Percentiles rank a stretch among this genome's conserved stretches.
phyloP scores from a whole-genome alignment of 2,797 vertebrate genomes.

The Girardinus metallicus region DNA sequence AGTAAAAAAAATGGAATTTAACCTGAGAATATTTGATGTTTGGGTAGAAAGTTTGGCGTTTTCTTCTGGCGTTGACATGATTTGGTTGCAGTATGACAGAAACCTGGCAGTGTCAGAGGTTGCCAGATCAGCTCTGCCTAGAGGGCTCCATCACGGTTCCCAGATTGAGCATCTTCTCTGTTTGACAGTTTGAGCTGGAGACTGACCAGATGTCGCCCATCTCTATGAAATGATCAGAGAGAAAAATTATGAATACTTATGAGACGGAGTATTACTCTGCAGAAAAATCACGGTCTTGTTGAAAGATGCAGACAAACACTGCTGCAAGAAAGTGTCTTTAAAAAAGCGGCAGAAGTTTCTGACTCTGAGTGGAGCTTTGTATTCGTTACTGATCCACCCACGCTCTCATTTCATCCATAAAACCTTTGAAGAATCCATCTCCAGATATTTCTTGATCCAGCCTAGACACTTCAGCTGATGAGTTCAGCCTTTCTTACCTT shows the following conservation, averaged over 20 bases:
- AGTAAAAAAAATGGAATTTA: neutral
- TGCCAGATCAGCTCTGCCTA: neutral
- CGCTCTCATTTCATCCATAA: too few relatives aligned
- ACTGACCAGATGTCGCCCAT: conserved; percentile 80
- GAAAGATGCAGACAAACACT: too few relatives aligned
- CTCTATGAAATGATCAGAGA: conserved; percentile 54
- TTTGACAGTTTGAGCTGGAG: conserved; percentile 60
- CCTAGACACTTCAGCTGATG: too few relatives aligned
- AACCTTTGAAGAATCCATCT: too few relatives aligned
- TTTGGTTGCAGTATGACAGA: neutral
- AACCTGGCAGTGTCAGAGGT: neutral
- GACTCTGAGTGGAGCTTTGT: neutral
- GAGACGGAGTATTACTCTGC: too few relatives aligned
- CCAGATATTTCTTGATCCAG: too few relatives aligned
- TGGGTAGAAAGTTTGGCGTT: neutral
- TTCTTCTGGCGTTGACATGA: neutral
- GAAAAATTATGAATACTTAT: neutral
- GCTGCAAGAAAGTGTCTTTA: too few relatives aligned
- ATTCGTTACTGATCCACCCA: neutral
- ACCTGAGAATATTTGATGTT: conserved; percentile 2
- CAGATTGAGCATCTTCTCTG: conserved; percentile 41
- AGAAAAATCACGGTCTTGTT: too few relatives aligned
- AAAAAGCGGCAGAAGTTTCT: neutral
- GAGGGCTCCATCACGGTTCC: conserved; percentile 40
- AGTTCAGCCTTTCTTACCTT: too few relatives aligned